Conservation (phyloP, 2,113 vertebrate species). For the Ptyas mucosa region DNA sequence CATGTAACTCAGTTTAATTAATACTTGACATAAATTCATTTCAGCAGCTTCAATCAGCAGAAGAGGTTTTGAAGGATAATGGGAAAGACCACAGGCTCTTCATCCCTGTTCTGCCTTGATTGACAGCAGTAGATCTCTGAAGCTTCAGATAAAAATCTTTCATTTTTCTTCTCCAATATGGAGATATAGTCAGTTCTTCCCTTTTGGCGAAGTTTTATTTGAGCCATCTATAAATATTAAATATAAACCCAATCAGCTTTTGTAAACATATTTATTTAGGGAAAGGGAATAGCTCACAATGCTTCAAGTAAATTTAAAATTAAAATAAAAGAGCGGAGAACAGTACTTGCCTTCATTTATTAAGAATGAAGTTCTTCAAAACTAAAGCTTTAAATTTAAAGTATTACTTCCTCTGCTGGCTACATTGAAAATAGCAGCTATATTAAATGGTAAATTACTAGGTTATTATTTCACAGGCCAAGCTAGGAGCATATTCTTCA, state of each 20-base stretch:
- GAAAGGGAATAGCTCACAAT: neutral
- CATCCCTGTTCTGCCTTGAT: neutral
- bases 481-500: neutral
- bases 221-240: too few species aligned
- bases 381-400: neutral
- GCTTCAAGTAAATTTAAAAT: neutral
- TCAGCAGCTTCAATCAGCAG: neutral
- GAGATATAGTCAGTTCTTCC: neutral
- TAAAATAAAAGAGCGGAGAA: neutral
- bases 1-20: neutral
- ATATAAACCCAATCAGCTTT: neutral
- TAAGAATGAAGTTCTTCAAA: neutral
- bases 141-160: neutral
- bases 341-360: neutral
- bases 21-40: neutral
- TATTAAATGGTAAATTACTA: neutral
- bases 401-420: constrained; percentile 51
- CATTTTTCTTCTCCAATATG: neutral
- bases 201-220: neutral
- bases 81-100: neutral
- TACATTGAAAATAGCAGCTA: constrained; percentile 22
- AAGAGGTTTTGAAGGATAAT: neutral
- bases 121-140: neutral
- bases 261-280: neutral
- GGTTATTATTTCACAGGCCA: neutral